Conservation (phyloP, 2,113 vertebrate genomes). For the Triplophysa siluroides region DNA sequence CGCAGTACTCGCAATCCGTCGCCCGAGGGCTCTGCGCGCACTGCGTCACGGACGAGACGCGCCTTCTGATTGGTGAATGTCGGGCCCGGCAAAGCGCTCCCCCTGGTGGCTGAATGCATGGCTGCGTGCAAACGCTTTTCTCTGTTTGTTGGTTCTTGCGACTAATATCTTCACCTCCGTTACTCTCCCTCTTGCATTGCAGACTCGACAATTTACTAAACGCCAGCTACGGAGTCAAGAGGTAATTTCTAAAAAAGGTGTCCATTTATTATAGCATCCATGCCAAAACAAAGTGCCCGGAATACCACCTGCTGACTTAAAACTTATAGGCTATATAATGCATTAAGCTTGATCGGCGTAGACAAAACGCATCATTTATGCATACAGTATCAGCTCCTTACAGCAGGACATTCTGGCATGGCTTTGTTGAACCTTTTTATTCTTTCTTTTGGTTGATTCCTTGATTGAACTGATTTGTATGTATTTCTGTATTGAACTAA, state of each 20-base stretch:
- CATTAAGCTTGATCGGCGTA: not conserved
- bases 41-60: slow-evolving; percentile 36
- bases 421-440: slow-evolving; percentile 77
- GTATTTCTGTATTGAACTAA: slow-evolving; percentile 78
- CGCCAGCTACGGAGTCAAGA: slow-evolving; percentile 97
- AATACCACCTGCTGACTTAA: slow-evolving; percentile 77
- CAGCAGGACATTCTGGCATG: slow-evolving; percentile 81
- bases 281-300: slow-evolving; percentile 79
- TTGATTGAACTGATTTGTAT: slow-evolving; percentile 70
- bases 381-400: slow-evolving; percentile 34
- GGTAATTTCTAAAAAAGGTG: slow-evolving; percentile 84
- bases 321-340: not conserved
- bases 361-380: not conserved
- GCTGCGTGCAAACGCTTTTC: slow-evolving; percentile 72
- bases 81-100: slow-evolving; percentile 64
- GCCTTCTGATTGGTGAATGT: slow-evolving; percentile 59
- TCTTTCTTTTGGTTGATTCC: slow-evolving; percentile 69
- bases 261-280: slow-evolving; percentile 76
- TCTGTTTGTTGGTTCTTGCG: slow-evolving; percentile 69
- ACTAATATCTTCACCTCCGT: slow-evolving; percentile 82
- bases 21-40: slow-evolving; percentile 42
- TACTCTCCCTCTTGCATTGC: slow-evolving; percentile 82
- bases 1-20: slow-evolving; percentile 31
- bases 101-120: slow-evolving; percentile 72
- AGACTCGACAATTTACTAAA: slow-evolving; percentile 99